phyloP scores from a whole-genome alignment of 92 coral and sea anemone species.

The Palythoa grandiflora region DNA sequence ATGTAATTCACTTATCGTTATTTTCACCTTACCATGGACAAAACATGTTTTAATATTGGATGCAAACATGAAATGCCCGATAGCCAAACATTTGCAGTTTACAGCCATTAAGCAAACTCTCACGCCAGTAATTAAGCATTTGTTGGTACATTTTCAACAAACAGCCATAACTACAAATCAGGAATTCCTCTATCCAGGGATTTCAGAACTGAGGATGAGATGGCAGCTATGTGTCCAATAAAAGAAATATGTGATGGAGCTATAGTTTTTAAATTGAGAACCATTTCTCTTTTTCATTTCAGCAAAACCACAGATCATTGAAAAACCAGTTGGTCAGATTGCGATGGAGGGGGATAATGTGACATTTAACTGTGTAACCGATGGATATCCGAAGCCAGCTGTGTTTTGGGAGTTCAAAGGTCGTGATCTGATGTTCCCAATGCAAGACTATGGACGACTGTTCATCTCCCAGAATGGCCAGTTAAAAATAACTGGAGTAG shows the following conservation, averaged over 20 bases:
- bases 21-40: too few species aligned
- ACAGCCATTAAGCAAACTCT: too few species aligned
- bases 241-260: neutral
- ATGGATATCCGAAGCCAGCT: constrained; percentile 81
- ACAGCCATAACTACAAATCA: too few species aligned
- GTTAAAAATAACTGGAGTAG: constrained; percentile 68
- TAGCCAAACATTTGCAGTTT: too few species aligned
- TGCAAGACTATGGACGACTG: constrained; percentile 67
- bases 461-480: constrained; percentile 69
- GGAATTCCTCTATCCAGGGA: too few species aligned
- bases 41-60: too few species aligned
- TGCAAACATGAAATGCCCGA: too few species aligned
- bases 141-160: too few species aligned
- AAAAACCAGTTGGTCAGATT: constrained; percentile 64
- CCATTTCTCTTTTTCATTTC: constrained; percentile 3
- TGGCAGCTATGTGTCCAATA: too few species aligned
- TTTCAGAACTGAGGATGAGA: too few species aligned
- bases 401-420: constrained; percentile 83
- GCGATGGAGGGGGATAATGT: constrained; percentile 70
- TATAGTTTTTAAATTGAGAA: neutral
- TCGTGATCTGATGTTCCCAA: constrained; percentile 66
- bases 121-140: too few species aligned
- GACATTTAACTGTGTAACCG: constrained; percentile 74
- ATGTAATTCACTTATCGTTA: too few species aligned
- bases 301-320: constrained; percentile 73